Base-by-base conservation (phyloP, 2,888 invertebrate species). In the Hyppa rectilinea region DNA sequence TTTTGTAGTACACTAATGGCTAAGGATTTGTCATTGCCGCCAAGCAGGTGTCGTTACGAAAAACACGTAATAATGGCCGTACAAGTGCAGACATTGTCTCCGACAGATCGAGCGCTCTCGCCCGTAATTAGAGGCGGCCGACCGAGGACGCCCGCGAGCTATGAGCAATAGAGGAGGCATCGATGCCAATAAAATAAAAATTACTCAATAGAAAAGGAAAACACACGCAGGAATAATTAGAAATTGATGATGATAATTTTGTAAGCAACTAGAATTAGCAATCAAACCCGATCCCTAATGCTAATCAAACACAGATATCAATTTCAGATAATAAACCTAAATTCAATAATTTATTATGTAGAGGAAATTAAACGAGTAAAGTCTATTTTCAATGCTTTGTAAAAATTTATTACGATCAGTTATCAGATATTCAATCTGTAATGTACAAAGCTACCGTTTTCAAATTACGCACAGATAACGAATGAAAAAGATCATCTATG, bases 81-180 rank as follows among this genome's bases (percentile, higher is more conserved):
- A 90, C 87, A 88, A 92, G 89, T 89, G 91, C 88, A 88, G 89
- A 91, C 92, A 91, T 90, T 91, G 92, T 92, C 90, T 89, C 87
- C 81, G 76, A 80, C 88, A 87, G 87, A 91, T 90, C 88, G 87
- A 74, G 62, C 87, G 87, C 88, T 90, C 89, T 90, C 89, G 86
- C 89, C 87, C 85, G 88, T 88, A 91, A 92, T 93, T 92, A 92
- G 88, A 89, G 87, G 87, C 88, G 87, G 85, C 83, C 84, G 87
- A 89, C 88, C 87, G 88, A 82, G 80, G 75, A 79, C 70, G 71
- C 52, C 87, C 69, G 58, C 64, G 86, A 88, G 78, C 83, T 80
- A 84, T 75, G 83, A 87, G 85, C 31, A 43, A 65, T 56, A 83
- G 68, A 83, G 64, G 47, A 55, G 82, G 82, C 38, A 82, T 56